phyloP scores from a whole-genome alignment of 2,888 invertebrate species.

The Aproaerema taeniolella region DNA sequence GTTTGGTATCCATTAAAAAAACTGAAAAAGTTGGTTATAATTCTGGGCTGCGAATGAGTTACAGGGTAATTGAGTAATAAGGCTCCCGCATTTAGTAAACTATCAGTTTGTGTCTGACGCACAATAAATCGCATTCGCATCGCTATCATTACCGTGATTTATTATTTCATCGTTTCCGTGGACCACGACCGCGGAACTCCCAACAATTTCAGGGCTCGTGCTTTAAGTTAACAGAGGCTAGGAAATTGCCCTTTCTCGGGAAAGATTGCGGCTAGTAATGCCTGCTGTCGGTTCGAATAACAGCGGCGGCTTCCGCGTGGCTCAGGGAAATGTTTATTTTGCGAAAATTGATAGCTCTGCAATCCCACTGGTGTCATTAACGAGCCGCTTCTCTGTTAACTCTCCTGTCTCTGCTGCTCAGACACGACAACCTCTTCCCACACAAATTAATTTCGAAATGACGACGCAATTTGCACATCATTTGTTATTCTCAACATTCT shows the following conservation, averaged over 20 bases:
- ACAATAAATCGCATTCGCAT: slow-evolving; percentile 33
- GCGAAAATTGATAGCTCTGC: slow-evolving; percentile 55
- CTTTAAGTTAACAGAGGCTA: slow-evolving; percentile 54
- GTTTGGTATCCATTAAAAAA: too few relatives aligned
- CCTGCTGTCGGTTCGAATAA: slow-evolving; percentile 55
- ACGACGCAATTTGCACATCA: too few relatives aligned
- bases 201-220: slow-evolving; percentile 58
- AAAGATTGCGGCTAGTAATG: slow-evolving; percentile 64
- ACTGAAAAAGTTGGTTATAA: too few relatives aligned
- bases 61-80: slow-evolving; percentile 15
- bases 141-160: slow-evolving; percentile 56
- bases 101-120: slow-evolving; percentile 16
- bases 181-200: slow-evolving; percentile 46
- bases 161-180: slow-evolving; percentile 56
- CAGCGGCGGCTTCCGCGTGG: slow-evolving; percentile 62
- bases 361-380: slow-evolving; percentile 46
- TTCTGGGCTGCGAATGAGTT: slow-evolving; percentile 6
- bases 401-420: slow-evolving; percentile 10
- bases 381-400: slow-evolving; percentile 25
- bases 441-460: slow-evolving; percentile 1
- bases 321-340: slow-evolving; percentile 63
- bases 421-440: slow-evolving; percentile 16
- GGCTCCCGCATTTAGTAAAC: slow-evolving; percentile 14
- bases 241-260: slow-evolving; percentile 65
- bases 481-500: too few relatives aligned